Evolutionary conservation across 2,113 vertebrate species (phyloP).

Genomic region (Hippoglossus stenolepis): DNA sequence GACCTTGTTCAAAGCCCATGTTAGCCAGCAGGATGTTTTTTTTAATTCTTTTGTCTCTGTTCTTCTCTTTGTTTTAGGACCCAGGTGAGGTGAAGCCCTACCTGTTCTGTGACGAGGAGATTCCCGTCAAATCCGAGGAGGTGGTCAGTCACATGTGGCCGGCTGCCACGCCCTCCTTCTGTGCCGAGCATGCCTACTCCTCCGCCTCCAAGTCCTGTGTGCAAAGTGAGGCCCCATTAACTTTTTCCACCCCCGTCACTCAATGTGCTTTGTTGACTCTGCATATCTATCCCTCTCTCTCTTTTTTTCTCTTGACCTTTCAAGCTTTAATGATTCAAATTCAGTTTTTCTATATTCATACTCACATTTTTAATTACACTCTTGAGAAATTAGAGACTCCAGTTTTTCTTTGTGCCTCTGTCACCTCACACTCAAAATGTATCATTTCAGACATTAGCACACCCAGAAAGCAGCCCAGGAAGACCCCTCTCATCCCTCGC

Average conservation of each 20-base stretch:
- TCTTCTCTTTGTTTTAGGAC: conserved; percentile 82
- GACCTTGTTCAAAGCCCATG: fast-evolving
- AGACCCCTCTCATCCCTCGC: conserved; percentile 95
- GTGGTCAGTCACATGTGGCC: conserved; percentile 99
- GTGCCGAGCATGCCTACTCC: conserved; percentile 96
- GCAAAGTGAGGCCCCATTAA: conserved; percentile 85
- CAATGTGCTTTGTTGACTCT: too few relatives aligned
- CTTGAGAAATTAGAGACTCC: not conserved
- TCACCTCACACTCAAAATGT: not conserved
- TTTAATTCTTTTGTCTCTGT: not conserved
- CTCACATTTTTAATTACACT: not conserved
- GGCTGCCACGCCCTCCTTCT: conserved; percentile 91
- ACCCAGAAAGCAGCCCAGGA: conserved; percentile 95
- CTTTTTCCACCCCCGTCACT: not conserved
- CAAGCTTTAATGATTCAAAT: not conserved
- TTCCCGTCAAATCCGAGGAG: conserved; percentile 98
- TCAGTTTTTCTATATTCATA: not conserved
- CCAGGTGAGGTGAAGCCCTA: conserved; percentile 96
- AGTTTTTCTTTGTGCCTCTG: not conserved
- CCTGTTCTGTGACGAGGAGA: conserved; percentile 98
- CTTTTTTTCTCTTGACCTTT: not conserved
- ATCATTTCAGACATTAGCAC: conserved; percentile 84
- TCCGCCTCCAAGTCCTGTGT: conserved; percentile 97
- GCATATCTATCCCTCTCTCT: too few relatives aligned
- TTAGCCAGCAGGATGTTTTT: not conserved